These are phyloP conservation scores for Sebastes ruberrimus DNA, from an alignment of 2,797 vertebrate species.

Conservation along the genomic window DNA sequence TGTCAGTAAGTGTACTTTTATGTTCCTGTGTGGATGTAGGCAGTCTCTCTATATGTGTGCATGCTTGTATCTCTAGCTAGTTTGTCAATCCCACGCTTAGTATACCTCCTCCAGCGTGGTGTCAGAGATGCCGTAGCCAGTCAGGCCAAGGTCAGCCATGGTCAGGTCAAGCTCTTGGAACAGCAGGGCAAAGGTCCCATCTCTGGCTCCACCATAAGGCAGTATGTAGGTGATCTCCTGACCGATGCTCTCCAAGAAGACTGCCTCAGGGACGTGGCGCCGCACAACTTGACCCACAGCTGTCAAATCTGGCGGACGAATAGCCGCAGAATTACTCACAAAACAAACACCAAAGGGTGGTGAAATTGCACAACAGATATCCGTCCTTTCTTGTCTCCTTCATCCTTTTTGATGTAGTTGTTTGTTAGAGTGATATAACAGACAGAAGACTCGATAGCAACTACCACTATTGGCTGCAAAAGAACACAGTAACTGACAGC, in stretches of 20 bases:
- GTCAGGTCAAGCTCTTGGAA: conserved; percentile 93
- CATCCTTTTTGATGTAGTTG: background rate
- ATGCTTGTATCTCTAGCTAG: background rate
- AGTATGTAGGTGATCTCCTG: conserved; percentile 95
- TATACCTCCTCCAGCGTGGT: conserved; percentile 95
- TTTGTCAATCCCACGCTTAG: conserved; percentile 12
- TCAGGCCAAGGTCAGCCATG: conserved; percentile 89
- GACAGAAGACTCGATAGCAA: background rate
- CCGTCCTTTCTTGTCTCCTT: background rate
- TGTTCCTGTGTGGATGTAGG: background rate
- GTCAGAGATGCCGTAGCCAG: conserved; percentile 97
- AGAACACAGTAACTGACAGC: background rate
- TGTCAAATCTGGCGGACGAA: conserved; percentile 56
- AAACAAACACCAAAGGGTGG: background rate
- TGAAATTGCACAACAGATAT: background rate
- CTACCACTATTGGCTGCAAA: background rate
- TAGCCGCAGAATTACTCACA: background rate
- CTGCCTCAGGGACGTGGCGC: conserved; percentile 88
- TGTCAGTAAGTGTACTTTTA: background rate
- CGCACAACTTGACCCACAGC: conserved; percentile 83
- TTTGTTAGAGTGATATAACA: background rate
- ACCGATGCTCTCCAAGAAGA: conserved; percentile 93
- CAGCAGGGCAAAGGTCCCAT: conserved; percentile 92
- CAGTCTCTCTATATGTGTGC: background rate
- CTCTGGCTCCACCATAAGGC: conserved; percentile 90